Evolutionary conservation across 2,888 invertebrate genomes (phyloP).

Genomic region (Augochlorella aurata): DNA sequence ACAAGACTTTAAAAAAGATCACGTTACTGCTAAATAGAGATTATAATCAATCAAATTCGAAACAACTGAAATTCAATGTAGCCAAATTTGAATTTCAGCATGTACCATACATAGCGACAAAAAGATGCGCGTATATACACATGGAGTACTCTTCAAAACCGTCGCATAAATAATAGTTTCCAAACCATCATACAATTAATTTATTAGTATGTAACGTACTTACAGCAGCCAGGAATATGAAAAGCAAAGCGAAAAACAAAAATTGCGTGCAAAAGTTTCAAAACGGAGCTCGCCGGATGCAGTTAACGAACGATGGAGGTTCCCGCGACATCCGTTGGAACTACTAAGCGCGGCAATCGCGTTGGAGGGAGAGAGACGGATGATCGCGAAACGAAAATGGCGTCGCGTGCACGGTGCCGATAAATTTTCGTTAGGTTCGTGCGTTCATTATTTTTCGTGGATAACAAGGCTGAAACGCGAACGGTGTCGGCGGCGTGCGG

Average conservation of each 20-base stretch:
- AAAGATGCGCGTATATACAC: background rate
- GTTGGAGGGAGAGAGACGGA: conserved; percentile 41
- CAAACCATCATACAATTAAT: background rate
- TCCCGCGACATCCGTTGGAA: conserved; percentile 20
- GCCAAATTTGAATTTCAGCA: background rate
- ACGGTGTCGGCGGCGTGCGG: conserved; percentile 1
- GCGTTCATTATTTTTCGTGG: conserved; percentile 40
- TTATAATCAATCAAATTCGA: background rate
- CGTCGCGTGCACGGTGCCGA: conserved; percentile 71
- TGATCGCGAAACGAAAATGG: conserved; percentile 70
- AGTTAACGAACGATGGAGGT: conserved; percentile 4
- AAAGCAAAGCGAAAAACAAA: background rate
- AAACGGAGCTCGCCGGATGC: conserved; percentile 27
- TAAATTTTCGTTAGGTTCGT: conserved; percentile 57
- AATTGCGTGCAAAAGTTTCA: conserved; percentile 6
- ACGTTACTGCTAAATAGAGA: background rate
- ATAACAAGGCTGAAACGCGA: conserved; percentile 26
- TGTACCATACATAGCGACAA: background rate
- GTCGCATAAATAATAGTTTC: background rate
- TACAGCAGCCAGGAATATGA: background rate
- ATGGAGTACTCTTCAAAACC: background rate
- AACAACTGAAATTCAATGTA: background rate
- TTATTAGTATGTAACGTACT: background rate
- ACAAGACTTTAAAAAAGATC: background rate
- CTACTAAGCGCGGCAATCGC: conserved; percentile 24